Evolutionary conservation across 2,888 invertebrate species (phyloP), one percentile per base, ranked within the genome.

Genomic region (Notodonta dromedarius): DNA sequence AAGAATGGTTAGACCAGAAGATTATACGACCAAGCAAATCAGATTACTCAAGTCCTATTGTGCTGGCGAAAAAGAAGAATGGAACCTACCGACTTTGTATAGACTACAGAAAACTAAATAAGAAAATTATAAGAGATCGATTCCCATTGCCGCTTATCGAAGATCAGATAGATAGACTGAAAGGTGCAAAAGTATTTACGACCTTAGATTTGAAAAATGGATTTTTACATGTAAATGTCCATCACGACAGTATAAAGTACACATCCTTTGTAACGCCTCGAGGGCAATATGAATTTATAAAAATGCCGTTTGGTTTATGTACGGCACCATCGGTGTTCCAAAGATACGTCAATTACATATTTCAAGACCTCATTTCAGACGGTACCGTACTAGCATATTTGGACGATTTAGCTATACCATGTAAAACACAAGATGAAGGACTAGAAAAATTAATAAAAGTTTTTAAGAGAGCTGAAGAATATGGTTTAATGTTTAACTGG

Each of bases 281-380:
- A 66, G 83, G 84, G 32, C 87, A 62, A 14, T 61, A 52, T 14
- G 58, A 62, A 46, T 58, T 62, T 40, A 8, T 84, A 24, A 77
- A 68, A 67, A 77, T 78, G 52, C 88, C 86, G 0, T 90, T 89
- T 76, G 88, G 87, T 9, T 59, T 87, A 4, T 82, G 78, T 40
- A 85, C 81, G 42, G 74, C 74, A 5, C 87, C 87, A 12, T 56
- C 59, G 11, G 56, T 62, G 1, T 62, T 59, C 32, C 56, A 59
- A 24, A 62, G 56, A 57, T 62, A 56, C 42, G 12, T 62, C 14
- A 58, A 58, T 71, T 35, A 60, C 12, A 39, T 63, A 8, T 60
- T 63, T 40, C 8, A 42, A 5, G 56, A 58, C 48, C 55, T 63
- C 12, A 63, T 64, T n/a, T 7, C 35, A 2, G 57, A 64, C 14